Conservation (phyloP, 1,140 invertebrate species). For the Zelostemma sp. region DNA sequence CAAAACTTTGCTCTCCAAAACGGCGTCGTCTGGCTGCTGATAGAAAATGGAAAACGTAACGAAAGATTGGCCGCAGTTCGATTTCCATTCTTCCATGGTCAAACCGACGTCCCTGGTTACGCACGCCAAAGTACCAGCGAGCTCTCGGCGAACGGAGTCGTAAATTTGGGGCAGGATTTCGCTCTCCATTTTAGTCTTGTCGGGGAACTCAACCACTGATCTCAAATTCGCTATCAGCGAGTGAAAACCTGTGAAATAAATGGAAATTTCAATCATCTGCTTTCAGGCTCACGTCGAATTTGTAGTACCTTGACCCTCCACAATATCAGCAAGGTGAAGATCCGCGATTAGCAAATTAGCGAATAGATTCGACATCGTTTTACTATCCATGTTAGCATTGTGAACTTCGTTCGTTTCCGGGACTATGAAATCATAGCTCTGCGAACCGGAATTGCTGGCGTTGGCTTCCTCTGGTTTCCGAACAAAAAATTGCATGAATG, state of each 20-base stretch:
- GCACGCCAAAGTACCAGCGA: conserved; percentile 50
- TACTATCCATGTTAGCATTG: conserved; percentile 22
- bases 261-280: too few species aligned
- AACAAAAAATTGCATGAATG: too few species aligned
- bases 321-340: conserved; percentile 29
- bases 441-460: conserved; percentile 15
- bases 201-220: conserved; percentile 71
- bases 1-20: conserved; percentile 62
- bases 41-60: conserved; percentile 70
- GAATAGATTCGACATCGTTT: conserved; percentile 31
- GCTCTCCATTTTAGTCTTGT: conserved; percentile 69
- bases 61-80: conserved; percentile 59
- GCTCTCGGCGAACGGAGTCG: conserved; percentile 61
- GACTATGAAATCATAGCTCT: conserved; percentile 31
- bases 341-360: conserved; percentile 34
- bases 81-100: conserved; percentile 57
- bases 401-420: conserved; percentile 28
- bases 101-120: conserved; percentile 58
- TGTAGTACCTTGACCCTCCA: conserved; percentile 28
- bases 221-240: conserved; percentile 67
- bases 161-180: conserved; percentile 69
- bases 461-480: conserved; percentile 18
- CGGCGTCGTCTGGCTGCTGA: conserved; percentile 59
- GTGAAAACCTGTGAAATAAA: conserved; percentile 64
- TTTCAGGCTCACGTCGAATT: too few species aligned